Percentiles rank a stretch among this genome's conserved stretches.
Conservation (phyloP, 2,113 vertebrate genomes). For the Labeo rohita region DNA sequence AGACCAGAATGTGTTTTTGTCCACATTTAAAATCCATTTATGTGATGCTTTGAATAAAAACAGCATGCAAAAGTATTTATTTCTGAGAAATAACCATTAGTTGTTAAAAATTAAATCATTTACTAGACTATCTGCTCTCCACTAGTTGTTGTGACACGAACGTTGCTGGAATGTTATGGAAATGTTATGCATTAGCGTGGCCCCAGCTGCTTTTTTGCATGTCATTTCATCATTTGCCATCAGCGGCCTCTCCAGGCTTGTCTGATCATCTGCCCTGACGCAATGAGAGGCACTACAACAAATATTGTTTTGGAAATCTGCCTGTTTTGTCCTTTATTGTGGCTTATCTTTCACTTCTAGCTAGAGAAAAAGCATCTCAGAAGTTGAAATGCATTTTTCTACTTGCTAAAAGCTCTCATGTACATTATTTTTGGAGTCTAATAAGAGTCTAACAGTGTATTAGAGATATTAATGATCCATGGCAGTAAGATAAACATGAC, state of each 20-base stretch:
- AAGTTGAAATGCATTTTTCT: background rate
- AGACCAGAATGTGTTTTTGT: conserved; percentile 28
- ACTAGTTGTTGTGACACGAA: conserved; percentile 3
- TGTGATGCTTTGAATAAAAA: background rate
- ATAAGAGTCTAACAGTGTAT: conserved; percentile 56
- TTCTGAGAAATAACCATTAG: background rate
- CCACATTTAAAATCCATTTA: background rate
- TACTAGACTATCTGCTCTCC: background rate
- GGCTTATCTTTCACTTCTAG: conserved; percentile 6
- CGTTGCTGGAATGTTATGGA: conserved; percentile 34
- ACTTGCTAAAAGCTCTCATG: conserved; percentile 9
- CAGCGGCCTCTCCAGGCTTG: conserved; percentile 56
- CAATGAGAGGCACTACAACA: conserved; percentile 49
- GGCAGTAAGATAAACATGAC: background rate
- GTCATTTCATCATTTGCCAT: conserved; percentile 56
- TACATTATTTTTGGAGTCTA: conserved; percentile 55
- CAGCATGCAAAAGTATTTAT: background rate
- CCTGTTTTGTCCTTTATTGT: conserved; percentile 34
- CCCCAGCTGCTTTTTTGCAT: conserved; percentile 58
- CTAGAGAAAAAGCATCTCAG: background rate
- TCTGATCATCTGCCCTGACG: conserved; percentile 60
- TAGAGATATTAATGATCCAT: conserved; percentile 63
- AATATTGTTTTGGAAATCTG: conserved; percentile 60
- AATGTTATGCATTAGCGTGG: conserved; percentile 43
- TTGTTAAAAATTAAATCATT: background rate